A percentile compares a stretch with the other conserved stretches of the same genome.
Evolutionary conservation across 2,888 invertebrate genomes (phyloP).

Genomic region (Colostygia pectinataria): DNA sequence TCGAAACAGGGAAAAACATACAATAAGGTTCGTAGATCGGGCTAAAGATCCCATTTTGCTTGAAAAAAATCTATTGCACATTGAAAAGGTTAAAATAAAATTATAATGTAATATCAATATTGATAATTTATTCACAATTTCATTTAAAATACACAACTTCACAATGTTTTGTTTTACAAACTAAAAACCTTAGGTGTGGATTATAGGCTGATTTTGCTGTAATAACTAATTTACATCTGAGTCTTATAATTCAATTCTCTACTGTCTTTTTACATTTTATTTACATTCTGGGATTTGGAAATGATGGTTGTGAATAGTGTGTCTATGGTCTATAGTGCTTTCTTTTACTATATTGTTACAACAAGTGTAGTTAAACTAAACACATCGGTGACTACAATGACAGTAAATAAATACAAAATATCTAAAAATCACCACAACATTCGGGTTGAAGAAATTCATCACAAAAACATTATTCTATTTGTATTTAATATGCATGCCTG

Average conservation of each 20-base stretch:
- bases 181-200: slow-evolving; percentile 80
- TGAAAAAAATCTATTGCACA: too few species aligned
- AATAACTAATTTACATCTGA: slow-evolving; percentile 73
- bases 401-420: background rate
- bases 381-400: slow-evolving; percentile 13
- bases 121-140: slow-evolving; percentile 83
- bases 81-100: slow-evolving; percentile 37
- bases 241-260: slow-evolving; percentile 57
- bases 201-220: slow-evolving; percentile 72
- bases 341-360: slow-evolving; percentile 2
- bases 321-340: slow-evolving; percentile 21
- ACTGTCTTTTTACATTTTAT: slow-evolving; percentile 74
- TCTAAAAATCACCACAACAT: background rate
- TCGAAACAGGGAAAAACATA: too few species aligned
- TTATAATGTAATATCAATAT: slow-evolving; percentile 75
- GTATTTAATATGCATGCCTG: too few species aligned
- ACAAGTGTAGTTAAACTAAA: slow-evolving; percentile 3
- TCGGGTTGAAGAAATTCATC: background rate
- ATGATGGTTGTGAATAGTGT: slow-evolving; percentile 53
- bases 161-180: slow-evolving; percentile 80
- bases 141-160: slow-evolving; percentile 83
- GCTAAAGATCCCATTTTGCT: too few species aligned
- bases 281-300: slow-evolving; percentile 61
- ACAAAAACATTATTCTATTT: too few species aligned
- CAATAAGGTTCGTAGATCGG: too few species aligned